These are phyloP conservation scores for Solenopsis fugax DNA, from an alignment of 1,140 invertebrate species.

Conservation along the genomic window DNA sequence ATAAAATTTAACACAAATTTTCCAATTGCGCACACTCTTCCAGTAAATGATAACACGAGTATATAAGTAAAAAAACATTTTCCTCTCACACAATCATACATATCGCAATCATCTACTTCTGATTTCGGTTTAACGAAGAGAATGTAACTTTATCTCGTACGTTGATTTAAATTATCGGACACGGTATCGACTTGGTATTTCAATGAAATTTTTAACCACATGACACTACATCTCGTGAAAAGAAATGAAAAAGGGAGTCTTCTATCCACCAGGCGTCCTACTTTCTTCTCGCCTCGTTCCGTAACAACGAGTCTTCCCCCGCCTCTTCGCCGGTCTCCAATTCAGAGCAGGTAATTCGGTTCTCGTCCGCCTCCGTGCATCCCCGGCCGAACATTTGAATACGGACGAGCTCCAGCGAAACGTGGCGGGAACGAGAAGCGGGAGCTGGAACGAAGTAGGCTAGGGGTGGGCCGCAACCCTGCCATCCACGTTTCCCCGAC, in stretches of 20 bases:
- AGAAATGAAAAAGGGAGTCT: conserved; percentile 32
- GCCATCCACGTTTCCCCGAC: conserved; percentile 33
- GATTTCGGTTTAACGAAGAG: conserved; percentile 2
- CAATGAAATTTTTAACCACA: conserved; percentile 22
- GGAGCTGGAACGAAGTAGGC: conserved; percentile 35
- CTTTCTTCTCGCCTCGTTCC: conserved; percentile 43
- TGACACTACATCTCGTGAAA: conserved; percentile 15
- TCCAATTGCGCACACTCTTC: background rate
- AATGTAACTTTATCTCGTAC: background rate
- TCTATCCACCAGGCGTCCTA: conserved; percentile 28
- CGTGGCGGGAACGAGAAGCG: conserved; percentile 43
- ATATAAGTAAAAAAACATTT: background rate
- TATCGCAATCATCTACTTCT: background rate
- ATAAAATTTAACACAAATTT: too few relatives aligned
- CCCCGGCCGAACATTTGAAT: conserved; percentile 60
- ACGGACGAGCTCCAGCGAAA: conserved; percentile 52
- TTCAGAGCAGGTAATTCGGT: conserved; percentile 63
- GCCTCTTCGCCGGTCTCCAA: conserved; percentile 47
- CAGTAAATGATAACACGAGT: background rate
- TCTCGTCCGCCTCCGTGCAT: conserved; percentile 44
- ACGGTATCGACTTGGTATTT: background rate
- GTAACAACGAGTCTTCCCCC: conserved; percentile 25
- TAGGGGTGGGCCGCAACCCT: conserved; percentile 27
- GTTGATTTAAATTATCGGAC: background rate
- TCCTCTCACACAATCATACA: background rate